Base-by-base conservation (phyloP, 2,113 vertebrate species). In the Calyptomena viridis region DNA sequence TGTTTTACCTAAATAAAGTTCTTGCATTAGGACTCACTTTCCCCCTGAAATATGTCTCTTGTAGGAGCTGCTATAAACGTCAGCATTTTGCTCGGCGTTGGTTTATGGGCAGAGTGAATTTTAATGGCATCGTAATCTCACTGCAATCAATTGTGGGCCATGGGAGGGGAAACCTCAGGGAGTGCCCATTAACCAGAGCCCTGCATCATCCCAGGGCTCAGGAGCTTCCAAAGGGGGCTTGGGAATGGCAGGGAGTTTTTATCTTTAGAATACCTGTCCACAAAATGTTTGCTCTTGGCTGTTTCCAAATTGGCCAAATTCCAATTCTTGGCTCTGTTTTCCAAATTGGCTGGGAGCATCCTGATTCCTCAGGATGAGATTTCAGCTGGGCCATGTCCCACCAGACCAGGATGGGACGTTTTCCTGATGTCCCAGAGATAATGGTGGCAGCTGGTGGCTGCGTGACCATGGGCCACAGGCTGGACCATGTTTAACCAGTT, bases 1-100 rank as follows among this genome's bases (percentile, higher is more conserved):
- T 98, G 97, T 98, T 98, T 98, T 98, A 97, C 97, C 97, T 98
- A 98, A 98, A 98, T 98, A 98, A 98, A 98, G 97, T 98, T 98
- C 97, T 97, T 91, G 87, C 97, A 98, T 98, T 98, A 98, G 96
- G 96, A 87, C 97, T 98, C 97, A 97, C 97, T 98, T 98, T 97
- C 97, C 97, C 94, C 82, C 98, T 98, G 98, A 98, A 98, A 98
- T 98, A 98, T 98, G 98, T 98, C 98, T 97, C 97, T 98, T 98
- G 98, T 98, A 98, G 97, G 97, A 98, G 96, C 93, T 27, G 95
- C 97, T 98, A 98, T 98, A 98, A 98, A 98, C 93, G 96, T 98
- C 98, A 98, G 97, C 98, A 97, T 98, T 98, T 98, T 98, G 96
- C 84, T 40, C 89, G 90, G 94, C 64, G 88, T 97, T 98, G 96